Evolutionary conservation across 2,113 vertebrate species (phyloP), one percentile per base, ranked within the genome.

Genomic region (Thermophis baileyi): DNA sequence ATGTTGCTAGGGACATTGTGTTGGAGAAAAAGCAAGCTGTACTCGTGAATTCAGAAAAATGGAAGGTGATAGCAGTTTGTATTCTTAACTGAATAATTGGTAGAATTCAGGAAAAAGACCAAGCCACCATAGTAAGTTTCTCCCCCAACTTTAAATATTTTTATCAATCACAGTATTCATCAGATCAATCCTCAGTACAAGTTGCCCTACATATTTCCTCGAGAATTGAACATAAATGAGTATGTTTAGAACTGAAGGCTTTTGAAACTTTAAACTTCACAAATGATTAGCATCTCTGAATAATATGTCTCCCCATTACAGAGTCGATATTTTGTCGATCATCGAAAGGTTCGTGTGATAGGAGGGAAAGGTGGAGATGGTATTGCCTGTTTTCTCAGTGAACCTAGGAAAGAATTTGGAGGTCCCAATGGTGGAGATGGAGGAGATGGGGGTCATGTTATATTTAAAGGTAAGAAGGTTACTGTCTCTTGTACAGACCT

Each of bases 361-460:
- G 99, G 98, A 27, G 99, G 99, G 0, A 97, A 93, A 0, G 99
- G 99, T 5, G 99, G 99, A 1, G 96, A 95, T 7, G 99, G 99
- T 0, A 95, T 91, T 46, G 97, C 96, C 91, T 98, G 98, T 95
- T 99, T 99, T 96, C 96, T 98, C 95, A 99, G 99, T 2, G 99
- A 99, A 81, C 99, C 99, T 46, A 96, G 99, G 18, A 99, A 99
- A 96, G 97, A 99, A 91, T 99, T 98, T 95, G 99, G 99, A 1
- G 99, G 99, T n/a, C 99, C 99, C 0, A 98, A 99, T 27, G 99
- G 99, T 22, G 99, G 99, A 12, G 98, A 99, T 2, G 99, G 99
- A 50, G 99, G 99, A 10, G 96, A 98, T 47, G 99, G 99, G 0
- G 99, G 98, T 85, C 98, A 98, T 12, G 92, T 99, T 46, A 97